Base-by-base conservation (phyloP, 1,140 invertebrate genomes). In the Caenorhabditis briggsae region DNA sequence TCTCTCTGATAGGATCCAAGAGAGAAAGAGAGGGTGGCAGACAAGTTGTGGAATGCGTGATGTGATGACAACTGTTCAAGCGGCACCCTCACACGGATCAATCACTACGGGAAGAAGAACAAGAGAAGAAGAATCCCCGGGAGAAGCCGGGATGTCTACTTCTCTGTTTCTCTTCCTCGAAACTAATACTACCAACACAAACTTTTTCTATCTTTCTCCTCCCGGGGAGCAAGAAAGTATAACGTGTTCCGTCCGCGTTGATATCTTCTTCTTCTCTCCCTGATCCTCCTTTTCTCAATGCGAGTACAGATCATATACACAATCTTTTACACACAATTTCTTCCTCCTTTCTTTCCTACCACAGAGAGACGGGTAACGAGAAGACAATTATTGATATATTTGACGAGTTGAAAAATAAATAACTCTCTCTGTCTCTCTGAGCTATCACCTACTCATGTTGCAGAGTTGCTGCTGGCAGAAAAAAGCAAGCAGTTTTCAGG, bases 1-100 rank as follows among this genome's bases (percentile, higher is more conserved):
- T 83, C 14, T 59, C 50, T 41, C 33, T 48, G 50, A 61, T 61
- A 65, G 33, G 59, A 61, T 41, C 33, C 46, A 33, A 70, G 65
- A 59, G 58, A 61, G 12, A 46, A 23, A 20, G 18, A 48, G 14
- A 43, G 70, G 78, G 11, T 23, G 23, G 48, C 48, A 78, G 70
- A 78, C 70, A 50, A 48, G n/a, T 50, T 78, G 46, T 50, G 70
- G 70, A 78, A 78, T 78, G 70, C 70, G 70, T 78, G 70, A 78
- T 78, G 70, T 78, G 70, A 78, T 78, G 70, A 78, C 70, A 78
- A 78, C 70, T 78, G 70, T 78, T 78, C 70, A 78, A 78, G 46
- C 70, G 70, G 70, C 70, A 78, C 70, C 70, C 70, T 78, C 53
- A 86, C 48, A 43, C 48, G 84, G 78, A 61, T 58, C 53, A 56